Conservation (phyloP, 2,888 invertebrate genomes). For the Trilocha varians region DNA sequence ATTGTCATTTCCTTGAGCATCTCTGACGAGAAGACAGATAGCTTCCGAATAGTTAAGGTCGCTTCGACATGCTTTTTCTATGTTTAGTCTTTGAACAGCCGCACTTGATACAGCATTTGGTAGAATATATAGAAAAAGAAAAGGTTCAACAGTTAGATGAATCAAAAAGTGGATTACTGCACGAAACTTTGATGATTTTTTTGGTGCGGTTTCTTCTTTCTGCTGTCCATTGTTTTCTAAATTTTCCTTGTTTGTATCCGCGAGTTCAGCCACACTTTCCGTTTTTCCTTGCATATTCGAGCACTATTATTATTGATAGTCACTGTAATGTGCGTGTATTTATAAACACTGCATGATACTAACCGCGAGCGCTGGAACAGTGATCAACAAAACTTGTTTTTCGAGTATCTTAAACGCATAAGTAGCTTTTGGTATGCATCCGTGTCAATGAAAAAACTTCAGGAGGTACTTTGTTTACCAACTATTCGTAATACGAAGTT, state of each 20-base stretch:
- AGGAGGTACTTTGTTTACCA: too few relatives aligned
- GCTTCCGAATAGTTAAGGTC: constrained; percentile 63
- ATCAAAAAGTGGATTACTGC: too few relatives aligned
- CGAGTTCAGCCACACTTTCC: neutral
- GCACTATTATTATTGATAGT: constrained; percentile 5
- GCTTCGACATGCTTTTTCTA: constrained; percentile 72
- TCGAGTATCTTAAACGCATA: too few relatives aligned
- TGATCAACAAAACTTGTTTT: constrained; percentile 5
- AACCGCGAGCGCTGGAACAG: constrained; percentile 23
- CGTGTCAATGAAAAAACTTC: too few relatives aligned
- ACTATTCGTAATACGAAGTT: too few relatives aligned
- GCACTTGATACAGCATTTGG: constrained; percentile 75
- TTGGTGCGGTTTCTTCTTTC: constrained; percentile 8
- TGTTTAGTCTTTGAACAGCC: constrained; percentile 65
- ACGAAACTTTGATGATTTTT: too few relatives aligned
- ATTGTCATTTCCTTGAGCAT: constrained; percentile 38
- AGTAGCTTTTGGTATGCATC: neutral
- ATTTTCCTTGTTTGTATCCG: neutral
- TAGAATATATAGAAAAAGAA: constrained; percentile 75
- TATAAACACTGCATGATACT: constrained; percentile 22
- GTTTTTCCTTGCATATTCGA: neutral
- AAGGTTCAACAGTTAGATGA: constrained; percentile 76
- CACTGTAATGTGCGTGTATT: constrained; percentile 14
- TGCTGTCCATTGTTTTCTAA: constrained; percentile 3
- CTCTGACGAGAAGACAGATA: constrained; percentile 57